Percentiles rank a stretch among this genome's conserved stretches.
Evolutionary conservation across 2,797 vertebrate genomes (phyloP).

Genomic region (Australoheros facetus): DNA sequence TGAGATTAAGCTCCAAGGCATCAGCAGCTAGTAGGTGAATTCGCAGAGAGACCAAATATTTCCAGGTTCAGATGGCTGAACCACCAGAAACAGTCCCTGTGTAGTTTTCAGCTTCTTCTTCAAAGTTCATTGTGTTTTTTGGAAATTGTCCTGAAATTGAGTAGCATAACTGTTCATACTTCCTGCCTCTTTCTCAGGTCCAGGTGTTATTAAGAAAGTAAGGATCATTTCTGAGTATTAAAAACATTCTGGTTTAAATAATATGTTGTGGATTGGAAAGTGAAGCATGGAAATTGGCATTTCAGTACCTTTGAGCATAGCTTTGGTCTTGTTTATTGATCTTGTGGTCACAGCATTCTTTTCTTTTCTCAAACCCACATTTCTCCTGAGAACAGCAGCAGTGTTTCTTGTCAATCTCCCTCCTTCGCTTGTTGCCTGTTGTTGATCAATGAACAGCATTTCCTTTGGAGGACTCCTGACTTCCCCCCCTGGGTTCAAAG

Average conservation of each 20-base stretch:
- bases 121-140: too few species aligned
- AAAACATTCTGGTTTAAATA: neutral
- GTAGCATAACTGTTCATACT: neutral
- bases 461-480: slow-evolving; percentile 48
- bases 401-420: neutral
- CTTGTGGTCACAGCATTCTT: neutral
- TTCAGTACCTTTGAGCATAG: neutral
- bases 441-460: slow-evolving; percentile 58
- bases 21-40: neutral
- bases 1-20: neutral
- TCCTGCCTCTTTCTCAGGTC: neutral
- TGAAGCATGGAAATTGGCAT: neutral
- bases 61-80: neutral
- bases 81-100: neutral
- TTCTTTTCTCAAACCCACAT: slow-evolving; percentile 2
- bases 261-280: neutral
- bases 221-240: neutral
- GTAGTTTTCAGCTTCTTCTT: too few species aligned
- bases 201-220: neutral
- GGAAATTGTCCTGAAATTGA: too few species aligned
- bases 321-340: neutral
- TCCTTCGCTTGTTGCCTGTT: neutral
- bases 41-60: neutral
- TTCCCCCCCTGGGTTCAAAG: slow-evolving; percentile 43
- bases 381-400: neutral